Percentiles rank a stretch among this genome's conserved stretches.
Conservation (phyloP, 2,888 invertebrate species). For the Muschampia plurimacula region DNA sequence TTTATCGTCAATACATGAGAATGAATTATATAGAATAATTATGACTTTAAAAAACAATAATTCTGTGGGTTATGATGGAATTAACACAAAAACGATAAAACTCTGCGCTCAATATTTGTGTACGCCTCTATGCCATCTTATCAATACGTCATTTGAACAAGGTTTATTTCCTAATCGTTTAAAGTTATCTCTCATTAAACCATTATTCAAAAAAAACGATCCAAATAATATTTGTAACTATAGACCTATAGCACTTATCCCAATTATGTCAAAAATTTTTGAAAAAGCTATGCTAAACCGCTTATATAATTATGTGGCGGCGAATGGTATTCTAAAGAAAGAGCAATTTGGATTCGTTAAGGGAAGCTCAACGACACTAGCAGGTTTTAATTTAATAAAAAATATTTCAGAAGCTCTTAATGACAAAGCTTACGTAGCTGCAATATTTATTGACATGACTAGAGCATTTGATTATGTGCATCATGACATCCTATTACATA, state of each 20-base stretch:
- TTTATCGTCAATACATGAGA: not conserved
- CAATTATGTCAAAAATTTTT: not conserved
- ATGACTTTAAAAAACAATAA: conserved; percentile 3
- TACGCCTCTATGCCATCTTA: not conserved
- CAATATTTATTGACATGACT: conserved; percentile 14
- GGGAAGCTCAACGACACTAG: not conserved
- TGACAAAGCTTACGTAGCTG: not conserved
- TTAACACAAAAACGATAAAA: conserved; percentile 4
- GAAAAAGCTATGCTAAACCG: conserved; percentile 8
- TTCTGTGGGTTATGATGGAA: conserved; percentile 1
- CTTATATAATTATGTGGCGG: not conserved
- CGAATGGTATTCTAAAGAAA: not conserved
- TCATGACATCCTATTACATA: not conserved
- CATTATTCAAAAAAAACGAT: not conserved
- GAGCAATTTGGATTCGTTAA: not conserved
- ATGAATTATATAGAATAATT: not conserved
- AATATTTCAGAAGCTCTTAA: not conserved
- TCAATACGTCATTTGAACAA: conserved; percentile 1
- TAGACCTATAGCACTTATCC: conserved; percentile 5
- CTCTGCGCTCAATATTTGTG: not conserved
- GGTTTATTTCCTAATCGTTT: not conserved
- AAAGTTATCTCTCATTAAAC: not conserved
- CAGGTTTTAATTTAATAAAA: conserved; percentile 3
- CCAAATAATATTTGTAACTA: not conserved
- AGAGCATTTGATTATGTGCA: not conserved